Evolutionary conservation across 2,113 vertebrate genomes (phyloP).

Genomic region (Cynoglossus semilaevis): DNA sequence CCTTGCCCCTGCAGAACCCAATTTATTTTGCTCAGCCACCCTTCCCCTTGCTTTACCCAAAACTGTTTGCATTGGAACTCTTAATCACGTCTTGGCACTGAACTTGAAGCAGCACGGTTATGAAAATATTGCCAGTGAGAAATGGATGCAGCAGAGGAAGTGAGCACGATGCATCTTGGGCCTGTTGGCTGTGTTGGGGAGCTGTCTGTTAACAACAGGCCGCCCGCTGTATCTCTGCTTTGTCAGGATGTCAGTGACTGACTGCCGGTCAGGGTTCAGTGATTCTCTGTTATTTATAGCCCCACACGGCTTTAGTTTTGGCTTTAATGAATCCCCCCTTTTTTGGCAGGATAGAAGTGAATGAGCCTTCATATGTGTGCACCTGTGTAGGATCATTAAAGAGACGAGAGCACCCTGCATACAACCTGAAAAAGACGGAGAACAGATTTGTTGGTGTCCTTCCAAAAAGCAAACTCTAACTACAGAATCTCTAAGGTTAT

Average conservation of each 20-base stretch:
- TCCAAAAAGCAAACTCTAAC: no score
- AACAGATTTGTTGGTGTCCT: no score
- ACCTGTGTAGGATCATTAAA: no score
- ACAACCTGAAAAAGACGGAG: no score
- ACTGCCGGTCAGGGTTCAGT: slow-evolving; percentile 54
- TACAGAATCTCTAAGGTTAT: no score
- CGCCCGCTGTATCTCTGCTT: slow-evolving; percentile 53
- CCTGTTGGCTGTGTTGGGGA: slow-evolving; percentile 62
- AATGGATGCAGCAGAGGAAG: slow-evolving; percentile 74
- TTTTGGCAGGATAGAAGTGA: slow-evolving; percentile 64
- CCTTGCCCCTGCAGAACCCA: slow-evolving; percentile 57
- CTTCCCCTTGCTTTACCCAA: slow-evolving; percentile 50
- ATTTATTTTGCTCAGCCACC: slow-evolving; percentile 68
- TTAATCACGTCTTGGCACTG: slow-evolving; percentile 78
- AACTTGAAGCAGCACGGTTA: slow-evolving; percentile 76
- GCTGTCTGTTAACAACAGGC: slow-evolving; percentile 63
- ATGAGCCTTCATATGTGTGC: slow-evolving; percentile 26
- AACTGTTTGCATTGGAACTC: slow-evolving; percentile 74
- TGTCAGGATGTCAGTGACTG: slow-evolving; percentile 63
- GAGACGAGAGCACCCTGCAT: no score
- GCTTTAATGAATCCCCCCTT: slow-evolving; percentile 72
- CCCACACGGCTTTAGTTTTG: slow-evolving; percentile 40
- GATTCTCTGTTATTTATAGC: slow-evolving; percentile 69
- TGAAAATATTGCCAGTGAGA: slow-evolving; percentile 79
- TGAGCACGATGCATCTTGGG: slow-evolving; percentile 68